A percentile compares a stretch with the other conserved stretches of the same genome.
These are phyloP conservation scores for Nephrotoma flavescens DNA, from an alignment of 2,888 invertebrate genomes.

Conservation along the genomic window DNA sequence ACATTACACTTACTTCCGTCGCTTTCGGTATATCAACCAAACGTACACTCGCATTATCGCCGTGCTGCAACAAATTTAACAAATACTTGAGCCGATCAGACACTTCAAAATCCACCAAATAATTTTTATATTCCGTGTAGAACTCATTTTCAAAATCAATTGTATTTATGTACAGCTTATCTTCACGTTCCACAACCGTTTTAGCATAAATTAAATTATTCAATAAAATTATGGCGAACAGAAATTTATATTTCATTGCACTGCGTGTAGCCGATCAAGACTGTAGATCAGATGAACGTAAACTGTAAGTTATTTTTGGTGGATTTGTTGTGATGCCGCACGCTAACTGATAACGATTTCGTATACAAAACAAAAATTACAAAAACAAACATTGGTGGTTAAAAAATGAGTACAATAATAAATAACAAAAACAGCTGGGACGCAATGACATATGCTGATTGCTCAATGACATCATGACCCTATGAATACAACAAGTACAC, in stretches of 20 bases:
- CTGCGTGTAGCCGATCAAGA: not conserved
- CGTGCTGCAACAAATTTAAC: not conserved
- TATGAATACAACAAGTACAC: too few relatives aligned
- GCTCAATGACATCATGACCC: too few relatives aligned
- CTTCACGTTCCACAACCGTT: not conserved
- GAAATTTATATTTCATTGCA: not conserved
- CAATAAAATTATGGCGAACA: not conserved
- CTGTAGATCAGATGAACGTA: not conserved
- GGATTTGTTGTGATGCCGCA: not conserved
- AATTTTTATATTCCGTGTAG: not conserved
- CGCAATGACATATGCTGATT: too few relatives aligned
- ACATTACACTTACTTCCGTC: not conserved
- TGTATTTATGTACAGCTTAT: not conserved
- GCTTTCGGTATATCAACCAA: constrained; percentile 1
- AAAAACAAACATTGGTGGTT: not conserved
- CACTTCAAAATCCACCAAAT: not conserved
- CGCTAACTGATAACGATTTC: not conserved
- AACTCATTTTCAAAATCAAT: not conserved
- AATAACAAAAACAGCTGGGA: not conserved
- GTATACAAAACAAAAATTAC: not conserved
- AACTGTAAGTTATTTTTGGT: not conserved
- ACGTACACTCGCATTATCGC: not conserved
- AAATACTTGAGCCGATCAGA: not conserved
- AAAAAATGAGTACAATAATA: not conserved
- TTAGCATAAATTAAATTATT: not conserved